Conservation (phyloP, 2,113 vertebrate species). For the Rhinogobius similis region DNA sequence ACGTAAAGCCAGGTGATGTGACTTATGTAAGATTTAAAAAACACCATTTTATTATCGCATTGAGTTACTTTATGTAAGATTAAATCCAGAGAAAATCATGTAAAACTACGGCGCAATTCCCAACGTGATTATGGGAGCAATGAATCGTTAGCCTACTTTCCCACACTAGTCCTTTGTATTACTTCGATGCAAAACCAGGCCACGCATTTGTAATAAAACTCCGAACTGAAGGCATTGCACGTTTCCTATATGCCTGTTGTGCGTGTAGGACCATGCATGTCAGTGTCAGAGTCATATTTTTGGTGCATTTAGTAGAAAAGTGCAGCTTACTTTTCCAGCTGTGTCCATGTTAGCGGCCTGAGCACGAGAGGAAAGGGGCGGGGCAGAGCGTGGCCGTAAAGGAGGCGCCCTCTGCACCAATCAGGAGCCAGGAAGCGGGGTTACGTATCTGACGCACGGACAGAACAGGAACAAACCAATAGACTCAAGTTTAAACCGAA, state of each 20-base stretch:
- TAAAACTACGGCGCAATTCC: not conserved
- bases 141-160: not conserved
- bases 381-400: constrained; percentile 16
- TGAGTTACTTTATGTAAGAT: no score
- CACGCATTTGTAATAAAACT: not conserved
- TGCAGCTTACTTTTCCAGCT: constrained; percentile 69
- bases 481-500: not conserved
- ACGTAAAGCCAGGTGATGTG: no score
- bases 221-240: rapidly evolving
- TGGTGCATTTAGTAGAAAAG: not conserved
- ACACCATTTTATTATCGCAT: no score
- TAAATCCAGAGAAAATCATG: no score
- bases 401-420: constrained; percentile 40
- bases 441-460: constrained; percentile 5
- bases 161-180: constrained; percentile 23
- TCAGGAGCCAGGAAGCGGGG: constrained; percentile 25
- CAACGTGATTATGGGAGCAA: not conserved
- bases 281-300: not conserved
- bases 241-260: rapidly evolving
- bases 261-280: rapidly evolving
- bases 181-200: not conserved
- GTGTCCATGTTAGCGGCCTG: constrained; percentile 69
- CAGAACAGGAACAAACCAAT: not conserved
- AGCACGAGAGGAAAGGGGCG: not conserved
- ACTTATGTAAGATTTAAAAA: no score